Percentiles rank a stretch among this genome's conserved stretches.
Evolutionary conservation across 2,797 vertebrate species (phyloP).

Genomic region (Cryptoprocta ferox): DNA sequence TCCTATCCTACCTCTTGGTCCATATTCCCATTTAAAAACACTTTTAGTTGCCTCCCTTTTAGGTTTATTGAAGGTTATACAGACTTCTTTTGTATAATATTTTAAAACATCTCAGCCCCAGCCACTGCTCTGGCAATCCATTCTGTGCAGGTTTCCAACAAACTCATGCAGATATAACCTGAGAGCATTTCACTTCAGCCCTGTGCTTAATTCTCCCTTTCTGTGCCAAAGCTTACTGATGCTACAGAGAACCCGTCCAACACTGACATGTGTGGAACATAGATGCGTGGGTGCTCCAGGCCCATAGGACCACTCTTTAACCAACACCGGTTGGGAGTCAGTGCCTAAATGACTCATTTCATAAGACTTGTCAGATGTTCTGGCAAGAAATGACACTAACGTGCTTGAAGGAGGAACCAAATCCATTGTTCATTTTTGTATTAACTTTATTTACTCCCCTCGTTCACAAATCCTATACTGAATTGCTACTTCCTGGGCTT

Average conservation of each 20-base stretch:
- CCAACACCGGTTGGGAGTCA: neutral
- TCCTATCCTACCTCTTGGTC: neutral
- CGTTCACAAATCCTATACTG: neutral
- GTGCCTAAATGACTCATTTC: neutral
- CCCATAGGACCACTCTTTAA: neutral
- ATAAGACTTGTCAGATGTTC: neutral
- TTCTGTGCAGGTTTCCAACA: neutral
- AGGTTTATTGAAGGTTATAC: neutral
- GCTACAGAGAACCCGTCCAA: neutral
- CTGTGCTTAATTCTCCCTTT: neutral
- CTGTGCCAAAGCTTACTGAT: neutral
- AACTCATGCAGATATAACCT: neutral
- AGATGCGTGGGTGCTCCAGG: neutral
- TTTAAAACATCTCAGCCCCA: neutral
- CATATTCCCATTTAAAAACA: neutral
- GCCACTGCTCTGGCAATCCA: neutral
- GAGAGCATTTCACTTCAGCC: neutral
- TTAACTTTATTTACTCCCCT: neutral
- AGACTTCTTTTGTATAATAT: neutral
- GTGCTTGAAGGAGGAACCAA: neutral
- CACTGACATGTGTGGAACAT: neutral
- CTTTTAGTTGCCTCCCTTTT: neutral
- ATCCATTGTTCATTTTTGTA: neutral
- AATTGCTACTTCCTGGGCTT: neutral
- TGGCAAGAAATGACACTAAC: neutral